phyloP scores from a whole-genome alignment of 2,888 invertebrate species.

The Sepiola atlantica region DNA sequence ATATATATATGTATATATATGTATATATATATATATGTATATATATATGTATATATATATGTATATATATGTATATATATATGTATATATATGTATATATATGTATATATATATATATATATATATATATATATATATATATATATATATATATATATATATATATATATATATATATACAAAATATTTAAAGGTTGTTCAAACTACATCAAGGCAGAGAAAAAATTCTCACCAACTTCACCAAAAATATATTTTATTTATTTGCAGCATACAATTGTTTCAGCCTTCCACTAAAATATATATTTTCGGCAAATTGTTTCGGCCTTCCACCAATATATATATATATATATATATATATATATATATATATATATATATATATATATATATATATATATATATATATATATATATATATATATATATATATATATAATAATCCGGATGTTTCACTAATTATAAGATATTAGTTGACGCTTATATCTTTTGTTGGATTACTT shows the following conservation, averaged over 20 bases:
- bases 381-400: neutral
- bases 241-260: neutral
- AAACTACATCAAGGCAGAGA: neutral
- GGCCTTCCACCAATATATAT: too few relatives aligned
- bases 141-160: neutral
- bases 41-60: conserved; percentile 37
- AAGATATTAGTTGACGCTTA: too few relatives aligned
- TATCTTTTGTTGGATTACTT: neutral
- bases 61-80: neutral
- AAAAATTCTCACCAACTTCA: too few relatives aligned
- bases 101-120: conserved; percentile 18
- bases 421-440: neutral
- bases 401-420: neutral
- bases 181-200: too few relatives aligned
- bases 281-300: too few relatives aligned
- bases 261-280: neutral
- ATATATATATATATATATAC: conserved; percentile 32
- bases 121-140: neutral
- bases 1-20: conserved; percentile 35
- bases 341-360: neutral
- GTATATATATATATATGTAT: conserved; percentile 34
- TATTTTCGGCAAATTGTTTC: neutral
- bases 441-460: too few relatives aligned
- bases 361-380: conserved; percentile 17
- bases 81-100: neutral